Evolutionary conservation across 2,113 vertebrate genomes (phyloP), one percentile per base, ranked within the genome.

Genomic region (Gavia stellata): DNA sequence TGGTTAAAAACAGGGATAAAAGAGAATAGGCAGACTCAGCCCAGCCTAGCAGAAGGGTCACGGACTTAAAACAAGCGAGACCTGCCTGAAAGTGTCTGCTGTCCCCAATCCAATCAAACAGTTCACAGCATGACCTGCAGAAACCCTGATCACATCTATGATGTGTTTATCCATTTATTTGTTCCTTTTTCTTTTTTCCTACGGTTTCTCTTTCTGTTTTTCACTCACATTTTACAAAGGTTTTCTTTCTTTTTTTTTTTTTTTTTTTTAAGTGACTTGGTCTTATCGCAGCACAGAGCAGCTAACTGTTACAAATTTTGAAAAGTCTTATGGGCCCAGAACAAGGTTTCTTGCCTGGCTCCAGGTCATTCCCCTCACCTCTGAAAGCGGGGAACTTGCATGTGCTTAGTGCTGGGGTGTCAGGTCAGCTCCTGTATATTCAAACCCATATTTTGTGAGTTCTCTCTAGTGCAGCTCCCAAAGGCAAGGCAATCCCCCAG

Each of bases 351-450:
- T 87, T 71, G 21, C 31, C 28, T 0, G 16, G 19, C 10, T 91
- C 42, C 62, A 52, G 31, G 49, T n/a, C 33, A 33, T 42, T 59
- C 7, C 19, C 11, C 14, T 74, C 31, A 38, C 25, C 20, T 53
- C 25, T 65, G n/a, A 77, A 81, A 47, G n/a, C 0, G 0, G 38
- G 36, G 34, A 87, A 34, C 36, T 6, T 74, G 12, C 0, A 0
- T 55, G 15, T 49, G 40, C 17, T 85, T 55, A 12, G 8, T 40
- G 21, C 44, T 68, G 52, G 24, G 44, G 34, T 4, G 2, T 47
- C 61, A 55, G 0, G 2, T 68, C 36, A 59, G 6, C 24, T 84
- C 34, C 58, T 52, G 58, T 44, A 10, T 34, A 44, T 80, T 65
- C 33, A 56, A 75, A 82, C 13, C 21, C 23, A 0, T 45, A n/a